phyloP scores from a whole-genome alignment of 2,888 invertebrate species.

The Schizaphis graminum region DNA sequence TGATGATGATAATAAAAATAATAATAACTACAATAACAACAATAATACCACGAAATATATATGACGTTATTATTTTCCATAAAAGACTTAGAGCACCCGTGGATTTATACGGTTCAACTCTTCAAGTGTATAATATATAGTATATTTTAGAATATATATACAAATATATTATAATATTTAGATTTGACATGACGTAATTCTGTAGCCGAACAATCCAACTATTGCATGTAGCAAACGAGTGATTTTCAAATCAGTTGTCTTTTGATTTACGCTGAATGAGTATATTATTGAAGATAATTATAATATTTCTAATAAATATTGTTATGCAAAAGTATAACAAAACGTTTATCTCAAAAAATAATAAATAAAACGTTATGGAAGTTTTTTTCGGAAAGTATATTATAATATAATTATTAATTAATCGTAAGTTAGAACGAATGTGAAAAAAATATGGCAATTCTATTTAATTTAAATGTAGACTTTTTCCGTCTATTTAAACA shows the following conservation, averaged over 20 bases:
- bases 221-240: not conserved
- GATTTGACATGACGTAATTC: not conserved
- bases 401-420: not conserved
- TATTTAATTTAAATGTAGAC: not conserved
- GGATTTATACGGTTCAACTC: conserved; percentile 3
- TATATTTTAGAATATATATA: not conserved
- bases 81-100: conserved; percentile 5
- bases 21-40: not conserved
- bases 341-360: not conserved
- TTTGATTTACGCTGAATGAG: not conserved
- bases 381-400: not conserved
- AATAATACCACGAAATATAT: not conserved
- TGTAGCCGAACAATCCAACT: not conserved
- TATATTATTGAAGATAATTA: not conserved
- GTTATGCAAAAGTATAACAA: not conserved
- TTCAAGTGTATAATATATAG: not conserved
- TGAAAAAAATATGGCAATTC: not conserved
- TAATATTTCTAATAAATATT: not conserved
- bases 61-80: not conserved
- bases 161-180: not conserved
- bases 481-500: not conserved
- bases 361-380: not conserved
- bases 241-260: not conserved
- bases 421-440: not conserved
- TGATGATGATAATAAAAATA: not conserved